Percentiles rank a stretch among this genome's conserved stretches.
phyloP scores from a whole-genome alignment of 2,113 vertebrate species.

The Microcebus murinus region DNA sequence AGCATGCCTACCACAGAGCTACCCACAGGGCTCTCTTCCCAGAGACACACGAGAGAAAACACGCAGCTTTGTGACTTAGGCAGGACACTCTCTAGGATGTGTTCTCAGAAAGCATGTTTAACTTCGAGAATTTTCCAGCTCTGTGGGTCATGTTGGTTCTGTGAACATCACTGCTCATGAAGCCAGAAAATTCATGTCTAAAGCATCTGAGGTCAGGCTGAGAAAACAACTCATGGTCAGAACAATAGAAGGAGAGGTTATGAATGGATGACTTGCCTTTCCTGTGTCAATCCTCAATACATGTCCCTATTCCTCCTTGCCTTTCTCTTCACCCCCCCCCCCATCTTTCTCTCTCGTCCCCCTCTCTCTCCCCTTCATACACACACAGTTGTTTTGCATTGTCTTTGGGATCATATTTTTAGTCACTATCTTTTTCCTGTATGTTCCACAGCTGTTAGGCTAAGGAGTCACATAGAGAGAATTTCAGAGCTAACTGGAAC shows the following conservation, averaged over 20 bases:
- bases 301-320: neutral
- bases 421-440: conserved; percentile 10
- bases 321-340: too few relatives aligned
- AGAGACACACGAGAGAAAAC: neutral
- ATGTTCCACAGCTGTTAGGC: conserved; percentile 12
- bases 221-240: neutral
- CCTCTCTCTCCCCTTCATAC: neutral
- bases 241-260: neutral
- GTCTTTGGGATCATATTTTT: conserved; percentile 19
- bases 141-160: neutral
- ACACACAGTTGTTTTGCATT: neutral
- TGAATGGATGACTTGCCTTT: neutral
- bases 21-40: neutral
- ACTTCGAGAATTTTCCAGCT: conserved; percentile 31
- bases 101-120: neutral
- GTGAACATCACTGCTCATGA: neutral
- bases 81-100: neutral
- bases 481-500: conserved; percentile 48
- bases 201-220: conserved; percentile 1
- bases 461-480: conserved; percentile 30
- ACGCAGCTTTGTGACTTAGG: neutral
- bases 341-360: neutral
- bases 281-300: neutral
- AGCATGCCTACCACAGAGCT: neutral
- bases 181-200: neutral